Conservation (phyloP, 2,113 vertebrate genomes). For the Phyllopteryx taeniolatus region DNA sequence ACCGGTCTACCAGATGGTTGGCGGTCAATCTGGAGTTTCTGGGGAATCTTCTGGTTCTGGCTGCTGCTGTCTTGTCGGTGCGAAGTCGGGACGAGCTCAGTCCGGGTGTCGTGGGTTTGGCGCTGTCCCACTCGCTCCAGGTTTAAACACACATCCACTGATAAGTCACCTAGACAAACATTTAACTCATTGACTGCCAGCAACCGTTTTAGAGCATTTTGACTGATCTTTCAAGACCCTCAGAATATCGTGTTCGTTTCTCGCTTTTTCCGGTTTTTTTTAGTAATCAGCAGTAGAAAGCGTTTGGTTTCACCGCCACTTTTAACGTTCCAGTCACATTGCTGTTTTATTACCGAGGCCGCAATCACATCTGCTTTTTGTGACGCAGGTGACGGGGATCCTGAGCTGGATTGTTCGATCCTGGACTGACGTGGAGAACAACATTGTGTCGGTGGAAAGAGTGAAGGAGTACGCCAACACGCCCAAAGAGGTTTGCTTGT, state of each 20-base stretch:
- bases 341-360: too few species aligned
- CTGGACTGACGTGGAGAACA: slow-evolving; percentile 93
- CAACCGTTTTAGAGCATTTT: too few species aligned
- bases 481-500: slow-evolving; percentile 83
- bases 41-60: slow-evolving; percentile 89
- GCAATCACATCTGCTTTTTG: not conserved
- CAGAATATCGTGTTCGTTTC: too few species aligned
- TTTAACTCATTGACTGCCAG: too few species aligned
- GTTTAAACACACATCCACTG: slow-evolving; percentile 56
- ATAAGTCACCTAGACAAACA: not conserved
- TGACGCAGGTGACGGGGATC: slow-evolving; percentile 81
- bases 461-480: slow-evolving; percentile 88
- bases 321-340: too few species aligned
- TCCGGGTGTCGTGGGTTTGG: slow-evolving; percentile 87
- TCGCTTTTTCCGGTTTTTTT: too few species aligned
- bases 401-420: slow-evolving; percentile 96
- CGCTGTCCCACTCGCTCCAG: slow-evolving; percentile 94
- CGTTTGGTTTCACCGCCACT: too few species aligned
- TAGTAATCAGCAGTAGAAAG: too few species aligned
- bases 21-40: slow-evolving; percentile 90
- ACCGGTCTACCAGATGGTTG: slow-evolving; percentile 79
- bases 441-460: slow-evolving; percentile 92
- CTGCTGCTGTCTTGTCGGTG: slow-evolving; percentile 86
- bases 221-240: too few species aligned
- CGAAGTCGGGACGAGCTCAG: slow-evolving; percentile 82